Evolutionary conservation across 2,797 vertebrate genomes (phyloP), one percentile per base, ranked within the genome.

Genomic region (Acanthurus leucopareius): DNA sequence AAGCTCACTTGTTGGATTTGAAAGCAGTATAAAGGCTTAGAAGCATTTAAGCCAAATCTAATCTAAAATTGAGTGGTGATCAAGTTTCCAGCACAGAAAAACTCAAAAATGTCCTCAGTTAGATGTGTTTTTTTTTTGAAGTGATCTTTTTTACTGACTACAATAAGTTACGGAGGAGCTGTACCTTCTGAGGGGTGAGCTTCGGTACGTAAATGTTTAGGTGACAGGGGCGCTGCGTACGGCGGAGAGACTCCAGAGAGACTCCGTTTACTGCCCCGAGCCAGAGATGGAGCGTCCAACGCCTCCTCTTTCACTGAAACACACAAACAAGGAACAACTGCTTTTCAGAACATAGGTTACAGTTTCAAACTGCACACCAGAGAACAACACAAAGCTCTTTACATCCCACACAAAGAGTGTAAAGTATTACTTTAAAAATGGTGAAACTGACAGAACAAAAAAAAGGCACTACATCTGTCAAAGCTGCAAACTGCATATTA

Each of bases 171-270:
- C n/a, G n/a, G n/a, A 25, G 40, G 47, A 49, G 70, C 16, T 9
- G 62, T 97, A 99, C 98, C 98, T 98, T 97, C 96, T 88, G 95
- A 96, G 13, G 95, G 95, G 86, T 96, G 96, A 63, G 93, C 92
- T 77, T 97, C 95, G 4, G 92, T 94, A 77, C 96, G 96, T 78
- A 96, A 86, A 68, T 96, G 93, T 91, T 98, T 98, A 35, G 97
- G 96, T 48, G 97, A 97, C 72, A 97, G 93, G 48, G 97, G 95
- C 54, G 94, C 96, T 25, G 94, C 90, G 10, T 96, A 97, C 0
- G 95, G 91, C 0, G 96, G 94, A 68, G 96, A 96, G 70, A 97
- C 92, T 69, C 96, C 95, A 73, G 95, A 93, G 83, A 96, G 95
- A 73, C 96, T 95, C 85, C 96, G 93, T 91, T 99, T 99, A 84